Base-by-base conservation (phyloP, 2,797 vertebrate genomes). In the Pseudopleuronectes americanus region DNA sequence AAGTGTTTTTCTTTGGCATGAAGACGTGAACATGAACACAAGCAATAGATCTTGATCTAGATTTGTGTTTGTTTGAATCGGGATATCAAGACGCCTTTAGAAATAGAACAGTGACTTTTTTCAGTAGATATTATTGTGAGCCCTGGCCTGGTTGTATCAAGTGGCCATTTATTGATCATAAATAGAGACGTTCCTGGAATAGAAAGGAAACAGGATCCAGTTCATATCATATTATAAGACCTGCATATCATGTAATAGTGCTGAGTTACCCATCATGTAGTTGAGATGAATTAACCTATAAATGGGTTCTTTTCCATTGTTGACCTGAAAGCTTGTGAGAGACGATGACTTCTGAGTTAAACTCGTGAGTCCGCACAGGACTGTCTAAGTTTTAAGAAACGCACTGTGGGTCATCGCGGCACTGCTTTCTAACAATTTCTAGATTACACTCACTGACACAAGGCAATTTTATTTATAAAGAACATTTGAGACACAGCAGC, bases 381-480 rank as follows among this genome's bases (percentile, higher is more conserved):
- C 66, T 78, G 56, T 36, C 76, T 68, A 38, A 60, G 49, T 78
- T 81, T 68, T 60, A 22, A 58, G 71, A 64, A 64, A 74, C 77
- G 19, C 43, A 47, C 3, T 2, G 53, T 80, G 68, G 76, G 51
- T 87, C 77, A 80, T 76, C 65, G 62, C 57, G 43, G 10, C 5
- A 6, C 55, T 59, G 62, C 67, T 76, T 85, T 79, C 47, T 43
- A 71, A 64, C 64, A 76, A 71, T 81, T 74, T 85, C 13, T 59
- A 49, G 82, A 77, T 77, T 48, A 33, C 63, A 19, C 59, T 63
- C 0, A 2, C 58, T 68, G 69, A 62, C 48, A 61, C 64, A 81
- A 28, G 28, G 28, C 28, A 28, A 28, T 6, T 28, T 28, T 28
- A 28, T 28, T 28, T 7, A 28, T 28, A 28, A 6, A 31, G 28